Evolutionary conservation across 1,140 invertebrate species (phyloP).

Genomic region (Belonocnema kinseyi): DNA sequence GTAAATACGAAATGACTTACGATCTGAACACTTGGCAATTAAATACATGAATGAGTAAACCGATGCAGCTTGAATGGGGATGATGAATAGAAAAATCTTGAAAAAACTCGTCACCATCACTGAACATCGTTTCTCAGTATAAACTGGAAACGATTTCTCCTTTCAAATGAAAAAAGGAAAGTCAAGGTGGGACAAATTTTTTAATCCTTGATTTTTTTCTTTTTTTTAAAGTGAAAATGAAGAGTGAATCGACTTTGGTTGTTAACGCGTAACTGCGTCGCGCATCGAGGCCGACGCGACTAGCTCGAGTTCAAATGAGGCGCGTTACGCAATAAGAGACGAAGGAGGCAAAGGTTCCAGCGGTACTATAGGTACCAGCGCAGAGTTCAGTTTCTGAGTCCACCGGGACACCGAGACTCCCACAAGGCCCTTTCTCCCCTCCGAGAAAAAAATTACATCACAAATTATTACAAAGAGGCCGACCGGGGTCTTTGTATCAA

Average conservation of each 20-base stretch:
- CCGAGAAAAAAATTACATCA: constrained; percentile 12
- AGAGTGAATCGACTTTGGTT: not conserved
- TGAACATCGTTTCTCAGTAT: constrained; percentile 10
- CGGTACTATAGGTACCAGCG: constrained; percentile 17
- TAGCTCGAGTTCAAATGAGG: constrained; percentile 12
- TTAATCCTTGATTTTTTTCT: not conserved
- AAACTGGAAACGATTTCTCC: not conserved
- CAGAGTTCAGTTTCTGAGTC: not conserved
- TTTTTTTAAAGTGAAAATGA: not conserved
- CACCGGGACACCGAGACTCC: not conserved
- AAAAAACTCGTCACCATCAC: constrained; percentile 25
- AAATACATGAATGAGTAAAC: not conserved
- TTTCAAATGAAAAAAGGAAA: not conserved
- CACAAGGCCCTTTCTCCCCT: constrained; percentile 19
- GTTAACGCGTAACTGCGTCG: not conserved
- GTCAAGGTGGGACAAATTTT: not conserved
- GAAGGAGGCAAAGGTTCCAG: not conserved
- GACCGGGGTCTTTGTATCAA: not conserved
- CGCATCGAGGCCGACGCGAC: not conserved
- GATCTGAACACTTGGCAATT: not conserved
- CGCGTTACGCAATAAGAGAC: constrained; percentile 12
- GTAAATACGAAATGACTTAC: not conserved
- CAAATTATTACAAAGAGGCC: constrained; percentile 18
- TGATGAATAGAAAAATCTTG: not conserved
- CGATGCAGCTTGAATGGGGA: constrained; percentile 2